These are phyloP conservation scores for Limnodromus scolopaceus DNA, from an alignment of 2,797 vertebrate species.

Conservation along the genomic window DNA sequence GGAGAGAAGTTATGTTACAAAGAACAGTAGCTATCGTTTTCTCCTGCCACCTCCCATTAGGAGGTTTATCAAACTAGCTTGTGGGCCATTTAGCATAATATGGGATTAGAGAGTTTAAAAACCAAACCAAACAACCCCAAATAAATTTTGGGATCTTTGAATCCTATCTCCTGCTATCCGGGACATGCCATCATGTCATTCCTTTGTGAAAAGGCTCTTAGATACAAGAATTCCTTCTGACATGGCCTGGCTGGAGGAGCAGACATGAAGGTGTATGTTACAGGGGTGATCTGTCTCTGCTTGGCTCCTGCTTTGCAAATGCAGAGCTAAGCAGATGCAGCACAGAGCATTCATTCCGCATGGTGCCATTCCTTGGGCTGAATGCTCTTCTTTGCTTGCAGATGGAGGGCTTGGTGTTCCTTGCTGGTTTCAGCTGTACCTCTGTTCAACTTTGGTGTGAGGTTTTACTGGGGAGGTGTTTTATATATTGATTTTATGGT, in stretches of 20 bases:
- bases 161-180: neutral
- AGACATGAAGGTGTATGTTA: neutral
- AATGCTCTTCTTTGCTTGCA: neutral
- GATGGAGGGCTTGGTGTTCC: neutral
- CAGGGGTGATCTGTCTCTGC: neutral
- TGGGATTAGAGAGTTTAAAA: neutral
- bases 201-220: neutral
- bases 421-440: neutral
- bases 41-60: neutral
- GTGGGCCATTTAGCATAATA: neutral
- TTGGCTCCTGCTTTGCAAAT: neutral
- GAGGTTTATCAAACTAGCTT: neutral
- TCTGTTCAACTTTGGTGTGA: neutral
- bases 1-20: neutral
- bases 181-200: neutral
- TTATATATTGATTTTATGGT: neutral
- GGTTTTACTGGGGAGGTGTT: neutral
- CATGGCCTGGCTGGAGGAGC: neutral
- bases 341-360: neutral
- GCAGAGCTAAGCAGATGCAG: neutral
- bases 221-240: neutral
- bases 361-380: neutral
- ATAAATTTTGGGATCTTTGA: neutral
- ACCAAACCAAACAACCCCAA: neutral
- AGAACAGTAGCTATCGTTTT: neutral